These are phyloP conservation scores for Phoxinus phoxinus DNA, from an alignment of 2,113 vertebrate genomes.

Conservation along the genomic window DNA sequence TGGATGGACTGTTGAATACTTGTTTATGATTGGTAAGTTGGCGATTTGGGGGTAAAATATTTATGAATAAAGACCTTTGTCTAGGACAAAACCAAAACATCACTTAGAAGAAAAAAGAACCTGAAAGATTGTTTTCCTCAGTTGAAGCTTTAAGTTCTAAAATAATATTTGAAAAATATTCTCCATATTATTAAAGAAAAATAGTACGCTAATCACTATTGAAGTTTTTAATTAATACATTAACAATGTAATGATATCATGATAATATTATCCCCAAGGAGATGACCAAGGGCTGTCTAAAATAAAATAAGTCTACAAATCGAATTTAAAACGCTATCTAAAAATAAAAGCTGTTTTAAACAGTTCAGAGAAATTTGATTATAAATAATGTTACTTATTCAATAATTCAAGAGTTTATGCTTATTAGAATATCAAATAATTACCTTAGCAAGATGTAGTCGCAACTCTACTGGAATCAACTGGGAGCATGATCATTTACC, in stretches of 20 bases:
- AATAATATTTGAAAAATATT: neutral
- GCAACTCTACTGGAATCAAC: neutral
- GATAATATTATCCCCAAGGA: neutral
- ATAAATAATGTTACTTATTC: neutral
- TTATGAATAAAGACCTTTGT: neutral
- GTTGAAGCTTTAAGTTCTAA: no score
- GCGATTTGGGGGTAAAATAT: neutral
- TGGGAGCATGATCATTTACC: conserved; percentile 4
- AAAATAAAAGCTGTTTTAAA: neutral
- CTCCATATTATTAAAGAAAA: no score
- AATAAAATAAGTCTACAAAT: neutral
- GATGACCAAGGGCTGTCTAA: neutral
- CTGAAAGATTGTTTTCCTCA: neutral
- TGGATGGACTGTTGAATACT: neutral
- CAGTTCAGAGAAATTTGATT: neutral
- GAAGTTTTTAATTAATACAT: neutral
- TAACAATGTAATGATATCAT: neutral
- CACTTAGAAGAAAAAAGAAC: neutral
- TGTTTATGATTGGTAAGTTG: neutral
- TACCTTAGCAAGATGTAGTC: neutral
- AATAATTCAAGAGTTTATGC: neutral
- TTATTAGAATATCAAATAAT: conserved; percentile 12
- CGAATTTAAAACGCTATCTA: neutral
- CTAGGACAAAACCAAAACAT: neutral
- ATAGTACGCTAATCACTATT: neutral